phyloP scores from a whole-genome alignment of 1,140 invertebrate species.

The Periplaneta americana region DNA sequence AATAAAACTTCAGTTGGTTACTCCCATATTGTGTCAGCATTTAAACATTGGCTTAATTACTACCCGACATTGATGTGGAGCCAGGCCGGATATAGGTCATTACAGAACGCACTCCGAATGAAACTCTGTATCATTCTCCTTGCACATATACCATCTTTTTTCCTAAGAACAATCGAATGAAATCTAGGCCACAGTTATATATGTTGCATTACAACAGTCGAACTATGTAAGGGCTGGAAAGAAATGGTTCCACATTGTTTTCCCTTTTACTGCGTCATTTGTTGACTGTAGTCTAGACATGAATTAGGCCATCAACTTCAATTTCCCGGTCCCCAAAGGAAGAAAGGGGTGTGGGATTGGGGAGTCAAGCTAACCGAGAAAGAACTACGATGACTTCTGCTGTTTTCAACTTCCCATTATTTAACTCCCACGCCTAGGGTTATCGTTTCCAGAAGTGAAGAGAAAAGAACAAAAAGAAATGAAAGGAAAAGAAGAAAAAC shows the following conservation, averaged over 20 bases:
- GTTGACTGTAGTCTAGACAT: not conserved
- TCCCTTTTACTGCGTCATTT: not conserved
- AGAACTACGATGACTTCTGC: not conserved
- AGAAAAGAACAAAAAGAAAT: not conserved
- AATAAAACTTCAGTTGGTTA: too few relatives aligned
- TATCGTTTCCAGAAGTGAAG: not conserved
- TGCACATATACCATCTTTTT: too few relatives aligned
- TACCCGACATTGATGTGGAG: too few relatives aligned
- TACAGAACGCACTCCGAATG: too few relatives aligned
- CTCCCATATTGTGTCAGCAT: too few relatives aligned
- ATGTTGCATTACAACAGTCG: not conserved
- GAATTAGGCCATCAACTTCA: not conserved
- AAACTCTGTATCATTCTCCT: too few relatives aligned
- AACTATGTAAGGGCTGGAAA: not conserved
- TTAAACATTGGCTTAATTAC: too few relatives aligned
- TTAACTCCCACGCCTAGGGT: not conserved
- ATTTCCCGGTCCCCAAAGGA: not conserved
- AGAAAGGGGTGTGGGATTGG: not conserved
- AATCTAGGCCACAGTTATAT: too few relatives aligned
- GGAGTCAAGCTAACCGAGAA: not conserved
- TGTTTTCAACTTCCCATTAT: not conserved
- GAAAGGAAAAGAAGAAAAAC: not conserved
- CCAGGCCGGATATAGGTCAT: too few relatives aligned
- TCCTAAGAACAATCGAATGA: too few relatives aligned
- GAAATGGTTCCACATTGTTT: not conserved